These are phyloP conservation scores for Ashinkailepas kermadecensis DNA, from an alignment of 2,888 invertebrate genomes.

Conservation along the genomic window DNA sequence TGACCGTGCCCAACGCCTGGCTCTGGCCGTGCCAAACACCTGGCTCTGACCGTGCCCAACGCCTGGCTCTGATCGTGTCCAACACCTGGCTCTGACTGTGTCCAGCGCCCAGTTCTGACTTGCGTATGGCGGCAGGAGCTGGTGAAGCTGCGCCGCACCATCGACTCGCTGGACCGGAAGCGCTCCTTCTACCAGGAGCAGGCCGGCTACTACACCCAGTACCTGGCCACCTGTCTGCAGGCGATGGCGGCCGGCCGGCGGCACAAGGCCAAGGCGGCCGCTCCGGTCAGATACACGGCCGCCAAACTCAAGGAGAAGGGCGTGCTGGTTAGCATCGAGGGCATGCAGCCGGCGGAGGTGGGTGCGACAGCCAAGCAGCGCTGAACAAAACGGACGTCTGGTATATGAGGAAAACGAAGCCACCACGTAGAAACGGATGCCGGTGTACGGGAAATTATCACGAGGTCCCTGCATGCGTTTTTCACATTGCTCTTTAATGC, in stretches of 20 bases:
- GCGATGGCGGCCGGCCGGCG: slow-evolving; percentile 48
- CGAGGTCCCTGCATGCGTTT: too few relatives aligned
- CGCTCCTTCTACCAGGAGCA: slow-evolving; percentile 65
- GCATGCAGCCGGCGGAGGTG: slow-evolving; percentile 49
- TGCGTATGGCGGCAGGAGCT: slow-evolving; percentile 46
- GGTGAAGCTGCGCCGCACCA: slow-evolving; percentile 54
- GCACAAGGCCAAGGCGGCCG: slow-evolving; percentile 25
- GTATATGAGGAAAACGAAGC: too few relatives aligned
- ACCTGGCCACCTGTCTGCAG: slow-evolving; percentile 63
- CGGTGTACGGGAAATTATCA: too few relatives aligned
- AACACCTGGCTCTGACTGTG: too few relatives aligned
- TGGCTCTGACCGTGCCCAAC: too few relatives aligned
- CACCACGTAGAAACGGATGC: too few relatives aligned
- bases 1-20: too few relatives aligned
- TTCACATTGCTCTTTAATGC: too few relatives aligned
- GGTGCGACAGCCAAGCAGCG: neutral
- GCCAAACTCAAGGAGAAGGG: slow-evolving; percentile 63
- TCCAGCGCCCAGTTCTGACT: too few relatives aligned
- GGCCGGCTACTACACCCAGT: slow-evolving; percentile 64
- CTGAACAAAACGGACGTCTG: too few relatives aligned
- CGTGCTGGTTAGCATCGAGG: slow-evolving; percentile 61
- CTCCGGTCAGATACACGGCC: slow-evolving; percentile 55
- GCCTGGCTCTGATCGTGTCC: too few relatives aligned
- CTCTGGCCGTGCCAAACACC: too few relatives aligned
- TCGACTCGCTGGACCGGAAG: slow-evolving; percentile 58